Base-by-base conservation (phyloP, 2,888 invertebrate species). In the Diarsia mendica region DNA sequence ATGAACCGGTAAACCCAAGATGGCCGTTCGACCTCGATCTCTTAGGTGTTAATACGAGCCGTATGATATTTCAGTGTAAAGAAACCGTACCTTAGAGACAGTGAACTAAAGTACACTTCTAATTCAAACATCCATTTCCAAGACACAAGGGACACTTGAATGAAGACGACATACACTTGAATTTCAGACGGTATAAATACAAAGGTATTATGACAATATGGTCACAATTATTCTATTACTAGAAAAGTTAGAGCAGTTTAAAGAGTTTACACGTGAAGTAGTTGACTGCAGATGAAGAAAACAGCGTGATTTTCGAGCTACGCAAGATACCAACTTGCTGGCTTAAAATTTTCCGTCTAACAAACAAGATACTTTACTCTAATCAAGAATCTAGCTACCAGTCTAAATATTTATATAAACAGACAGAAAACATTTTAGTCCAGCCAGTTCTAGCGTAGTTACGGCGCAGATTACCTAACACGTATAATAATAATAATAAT, bases 371-470 rank as follows among this genome's bases (percentile, higher is more conserved):
- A 18, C 15, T 18, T 70, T 63, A 23, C 63, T 23, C 39, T 63
- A 13, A 18, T 23, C n/a, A 15, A 23, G 44, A 33, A 48, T 33
- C 28, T n/a, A 49, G 11, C 28, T 33, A 60, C 58, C 28, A 39
- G n/a, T 13, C 6, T 71, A 72, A 72, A 72, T 69, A 71, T 63
- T 63, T 71, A 74, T 63, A 15, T 23, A 39, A 39, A 61, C 5
- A 18, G 18, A 13, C 60, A 20, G 44, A 33, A n/a, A 58, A 11
- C 20, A 66, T 73, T 48, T 53, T 23, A 46, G 20, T 60, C 66
- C 72, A 18, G 23, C 15, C 20, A 28, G 23, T n/a, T 13, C 23
- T 71, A 71, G 44, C 20, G 10, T 23, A 28, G 65, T 72, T 73
- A 66, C 11, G 23, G 61, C 15, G 20, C 33, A 46, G 20, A 53